A percentile compares a stretch with the other conserved stretches of the same genome.
These are phyloP conservation scores for Mastomys natalensis DNA, from an alignment of 2,113 vertebrate genomes.

Conservation along the genomic window DNA sequence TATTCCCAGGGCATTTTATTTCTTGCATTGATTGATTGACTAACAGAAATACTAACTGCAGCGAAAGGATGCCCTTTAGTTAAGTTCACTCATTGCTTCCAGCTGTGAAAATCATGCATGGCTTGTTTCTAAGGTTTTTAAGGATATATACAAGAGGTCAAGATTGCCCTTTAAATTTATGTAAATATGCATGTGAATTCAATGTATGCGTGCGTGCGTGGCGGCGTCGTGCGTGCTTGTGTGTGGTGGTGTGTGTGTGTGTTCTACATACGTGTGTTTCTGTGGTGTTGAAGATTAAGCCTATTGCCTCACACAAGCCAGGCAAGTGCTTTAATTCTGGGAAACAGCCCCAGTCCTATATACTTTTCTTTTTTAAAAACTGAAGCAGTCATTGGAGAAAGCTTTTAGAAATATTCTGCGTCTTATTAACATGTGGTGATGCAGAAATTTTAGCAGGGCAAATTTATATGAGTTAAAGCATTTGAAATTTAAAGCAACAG, in stretches of 20 bases:
- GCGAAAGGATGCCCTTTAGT: slow-evolving; percentile 50
- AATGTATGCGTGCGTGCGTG: neutral
- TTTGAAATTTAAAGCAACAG: slow-evolving; percentile 19
- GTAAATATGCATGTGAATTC: neutral
- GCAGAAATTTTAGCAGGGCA: slow-evolving; percentile 15
- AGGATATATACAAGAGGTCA: neutral
- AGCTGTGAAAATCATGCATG: slow-evolving; percentile 22
- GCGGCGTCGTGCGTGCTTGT: no score
- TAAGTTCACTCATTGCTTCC: slow-evolving; percentile 28
- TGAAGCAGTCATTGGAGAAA: neutral
- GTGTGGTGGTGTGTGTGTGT: neutral
- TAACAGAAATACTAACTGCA: slow-evolving; percentile 13
- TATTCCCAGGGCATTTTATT: slow-evolving; percentile 34
- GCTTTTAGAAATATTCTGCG: neutral
- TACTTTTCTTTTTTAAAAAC: neutral
- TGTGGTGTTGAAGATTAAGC: neutral
- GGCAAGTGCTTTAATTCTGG: neutral
- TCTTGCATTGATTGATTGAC: slow-evolving; percentile 25
- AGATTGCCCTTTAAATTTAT: neutral
- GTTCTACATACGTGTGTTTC: no score
- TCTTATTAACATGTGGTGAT: neutral
- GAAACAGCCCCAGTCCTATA: neutral
- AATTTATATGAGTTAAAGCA: neutral
- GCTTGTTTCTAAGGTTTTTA: slow-evolving; percentile 6
- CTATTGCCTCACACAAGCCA: neutral